phyloP scores from a whole-genome alignment of 2,113 vertebrate species.

The Brienomyrus longianalis region DNA sequence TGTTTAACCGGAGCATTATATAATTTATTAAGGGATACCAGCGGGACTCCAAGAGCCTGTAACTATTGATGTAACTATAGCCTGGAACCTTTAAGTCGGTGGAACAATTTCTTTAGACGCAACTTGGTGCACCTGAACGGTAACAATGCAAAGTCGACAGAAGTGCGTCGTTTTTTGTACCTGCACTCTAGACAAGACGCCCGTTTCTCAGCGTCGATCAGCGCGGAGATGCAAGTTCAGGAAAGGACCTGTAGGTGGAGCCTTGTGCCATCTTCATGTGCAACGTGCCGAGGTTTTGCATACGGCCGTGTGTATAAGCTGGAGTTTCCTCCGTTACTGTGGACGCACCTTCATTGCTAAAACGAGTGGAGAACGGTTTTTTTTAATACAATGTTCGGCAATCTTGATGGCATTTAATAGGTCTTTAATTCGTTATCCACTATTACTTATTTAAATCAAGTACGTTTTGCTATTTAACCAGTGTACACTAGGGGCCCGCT shows the following conservation, averaged over 20 bases:
- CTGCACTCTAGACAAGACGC: background rate
- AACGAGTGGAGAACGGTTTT: background rate
- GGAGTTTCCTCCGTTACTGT: background rate
- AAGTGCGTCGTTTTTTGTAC: background rate
- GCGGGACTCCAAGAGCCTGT: background rate
- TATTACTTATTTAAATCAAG: background rate
- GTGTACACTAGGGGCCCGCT: background rate
- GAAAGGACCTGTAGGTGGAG: conserved; percentile 40
- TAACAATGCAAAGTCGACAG: background rate
- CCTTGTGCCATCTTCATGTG: conserved; percentile 27
- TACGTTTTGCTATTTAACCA: background rate
- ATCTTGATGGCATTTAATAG: background rate
- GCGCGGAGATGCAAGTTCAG: background rate
- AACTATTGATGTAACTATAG: background rate
- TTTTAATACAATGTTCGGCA: background rate
- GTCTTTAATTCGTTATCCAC: background rate
- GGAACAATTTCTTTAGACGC: background rate
- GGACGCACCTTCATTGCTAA: background rate
- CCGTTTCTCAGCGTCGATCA: background rate
- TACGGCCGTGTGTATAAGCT: background rate
- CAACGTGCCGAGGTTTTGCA: background rate
- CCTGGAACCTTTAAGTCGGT: background rate
- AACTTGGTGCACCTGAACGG: background rate
- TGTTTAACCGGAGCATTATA: background rate
- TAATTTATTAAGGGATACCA: background rate